These are phyloP conservation scores for Glaucomys volans DNA, from an alignment of 2,113 vertebrate species.

Conservation along the genomic window DNA sequence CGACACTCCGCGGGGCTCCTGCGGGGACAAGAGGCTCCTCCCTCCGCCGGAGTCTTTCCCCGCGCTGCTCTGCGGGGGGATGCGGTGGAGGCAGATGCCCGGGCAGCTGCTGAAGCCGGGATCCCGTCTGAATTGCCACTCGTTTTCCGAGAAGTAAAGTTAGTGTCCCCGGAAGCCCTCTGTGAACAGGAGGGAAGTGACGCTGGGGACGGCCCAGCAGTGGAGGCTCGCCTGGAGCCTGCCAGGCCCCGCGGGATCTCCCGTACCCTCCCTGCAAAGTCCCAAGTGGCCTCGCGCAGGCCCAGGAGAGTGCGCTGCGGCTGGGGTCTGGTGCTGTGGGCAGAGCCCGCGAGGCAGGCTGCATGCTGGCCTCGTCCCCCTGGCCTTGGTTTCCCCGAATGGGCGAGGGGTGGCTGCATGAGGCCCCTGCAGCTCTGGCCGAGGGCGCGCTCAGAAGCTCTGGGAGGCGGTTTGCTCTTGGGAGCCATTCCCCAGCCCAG, in stretches of 20 bases:
- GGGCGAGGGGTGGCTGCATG: not conserved
- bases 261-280: not conserved
- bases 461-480: not conserved
- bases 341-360: not conserved
- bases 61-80: no score
- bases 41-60: not conserved
- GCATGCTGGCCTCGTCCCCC: no score
- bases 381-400: not conserved
- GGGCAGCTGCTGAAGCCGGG: not conserved
- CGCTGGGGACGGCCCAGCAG: not conserved
- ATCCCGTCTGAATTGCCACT: accelerated
- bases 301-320: accelerated
- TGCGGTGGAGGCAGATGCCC: accelerated
- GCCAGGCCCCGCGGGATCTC: not conserved
- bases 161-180: not conserved
- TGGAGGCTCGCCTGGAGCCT: not conserved
- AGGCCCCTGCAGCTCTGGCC: not conserved
- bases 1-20: not conserved
- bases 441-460: not conserved
- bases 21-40: not conserved
- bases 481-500: not conserved
- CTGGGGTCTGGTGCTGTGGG: accelerated
- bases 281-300: accelerated
- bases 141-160: not conserved
- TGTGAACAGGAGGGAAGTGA: not conserved